Evolutionary conservation across 1,140 invertebrate species (phyloP), one percentile per base, ranked within the genome.

Genomic region (Dolichoris vasculosae): DNA sequence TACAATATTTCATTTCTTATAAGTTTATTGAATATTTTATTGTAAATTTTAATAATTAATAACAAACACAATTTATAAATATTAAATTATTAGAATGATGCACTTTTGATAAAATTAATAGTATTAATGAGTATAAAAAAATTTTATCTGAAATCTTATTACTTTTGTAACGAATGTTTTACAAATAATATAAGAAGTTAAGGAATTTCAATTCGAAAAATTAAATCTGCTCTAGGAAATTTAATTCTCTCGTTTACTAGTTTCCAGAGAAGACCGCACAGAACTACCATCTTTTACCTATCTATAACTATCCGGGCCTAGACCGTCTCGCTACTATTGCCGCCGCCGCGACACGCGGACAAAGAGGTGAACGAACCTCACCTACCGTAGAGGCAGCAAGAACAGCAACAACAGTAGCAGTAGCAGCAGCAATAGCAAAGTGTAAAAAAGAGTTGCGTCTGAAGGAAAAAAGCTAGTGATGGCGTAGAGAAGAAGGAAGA

Each of bases 401-500:
- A 80, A 64, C 76, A 78, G 43, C 73, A 43, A 51, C 40, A 69
- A 67, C 51, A 59, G 35, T 59, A 38, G 55, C 26, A 51, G 32
- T 30, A 75, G 80, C 73, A 76, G 85, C 71, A 76, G 69, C 69
- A 73, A 38, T 7, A 43, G 38, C 69, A 73, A 38, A 85, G 43
- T 43, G 43, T 77, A 40, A 88, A 82, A 85, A 71, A 81, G 77
- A 87, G 84, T 86, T 81, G 63, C 79, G 67, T 86, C 43, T 73
- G 63, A 48, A 38, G 64, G 83, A 82, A 86, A 89, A 89, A 87
- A 88, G 87, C 85, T 84, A 75, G 88, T 86, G 63, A 30, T 38
- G 69, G 87, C 81, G 88, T 71, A 86, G 87, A 85, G 84, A 88
- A 76, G 77, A 84, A 80, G 86, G 76, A 82, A 38, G 81, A 88